Evolutionary conservation across 2,888 invertebrate species (phyloP).

Genomic region (Baronia brevicornis): DNA sequence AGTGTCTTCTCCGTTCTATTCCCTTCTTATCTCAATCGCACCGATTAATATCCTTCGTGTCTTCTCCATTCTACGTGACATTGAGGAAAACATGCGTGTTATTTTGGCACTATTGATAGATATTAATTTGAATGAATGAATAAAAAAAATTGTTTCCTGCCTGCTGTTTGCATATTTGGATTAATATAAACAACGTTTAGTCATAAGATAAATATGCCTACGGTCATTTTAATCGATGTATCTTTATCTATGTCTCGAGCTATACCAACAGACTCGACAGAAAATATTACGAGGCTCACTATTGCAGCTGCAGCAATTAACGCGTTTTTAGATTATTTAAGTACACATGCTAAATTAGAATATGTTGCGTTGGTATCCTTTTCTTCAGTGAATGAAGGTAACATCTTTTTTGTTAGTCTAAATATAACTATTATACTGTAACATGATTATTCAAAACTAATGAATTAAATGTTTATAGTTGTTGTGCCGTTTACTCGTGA

Average conservation of each 20-base stretch:
- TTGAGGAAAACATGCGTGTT: too few relatives aligned
- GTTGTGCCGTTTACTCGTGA: conserved; percentile 92
- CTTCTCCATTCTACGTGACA: too few relatives aligned
- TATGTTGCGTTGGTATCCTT: conserved; percentile 61
- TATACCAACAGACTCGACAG: conserved; percentile 50
- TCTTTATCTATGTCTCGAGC: conserved; percentile 67
- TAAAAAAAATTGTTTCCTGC: background rate
- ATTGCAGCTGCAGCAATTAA: conserved; percentile 57
- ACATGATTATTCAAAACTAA: background rate
- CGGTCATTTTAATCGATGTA: conserved; percentile 57
- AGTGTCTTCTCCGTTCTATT: too few relatives aligned
- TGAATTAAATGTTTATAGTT: conserved; percentile 48
- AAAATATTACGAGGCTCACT: conserved; percentile 52
- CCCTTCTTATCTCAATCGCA: too few relatives aligned
- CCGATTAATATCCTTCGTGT: too few relatives aligned
- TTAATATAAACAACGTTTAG: conserved; percentile 1
- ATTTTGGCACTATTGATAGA: too few relatives aligned
- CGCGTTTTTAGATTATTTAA: conserved; percentile 59
- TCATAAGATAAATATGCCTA: conserved; percentile 45
- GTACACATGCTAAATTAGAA: conserved; percentile 56
- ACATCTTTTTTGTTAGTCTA: conserved; percentile 6
- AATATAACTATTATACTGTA: background rate
- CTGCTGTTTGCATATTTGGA: conserved; percentile 3
- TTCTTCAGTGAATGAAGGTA: conserved; percentile 63
- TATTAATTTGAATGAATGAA: too few relatives aligned